Conservation (phyloP, 1,140 invertebrate species). For the Saccostrea cuccullata region DNA sequence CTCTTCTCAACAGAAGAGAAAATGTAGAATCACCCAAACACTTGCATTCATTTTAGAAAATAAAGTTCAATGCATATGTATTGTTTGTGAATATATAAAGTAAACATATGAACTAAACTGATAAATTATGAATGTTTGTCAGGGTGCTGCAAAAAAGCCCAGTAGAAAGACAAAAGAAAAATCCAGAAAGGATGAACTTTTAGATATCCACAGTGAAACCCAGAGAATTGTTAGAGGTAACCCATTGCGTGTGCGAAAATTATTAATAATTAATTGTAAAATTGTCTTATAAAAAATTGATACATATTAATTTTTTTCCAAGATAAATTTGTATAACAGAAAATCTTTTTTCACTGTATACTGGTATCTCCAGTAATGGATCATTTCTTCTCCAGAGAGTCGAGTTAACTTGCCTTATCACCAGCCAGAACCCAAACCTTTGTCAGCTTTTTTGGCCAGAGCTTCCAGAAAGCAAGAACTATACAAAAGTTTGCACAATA, state of each 20-base stretch:
- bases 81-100: no score
- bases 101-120: no score
- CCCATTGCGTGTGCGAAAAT: no score
- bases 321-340: neutral
- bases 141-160: conserved; percentile 69
- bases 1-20: no score
- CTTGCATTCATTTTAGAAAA: no score
- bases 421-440: conserved; percentile 84
- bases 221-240: conserved; percentile 72
- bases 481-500: conserved; percentile 62
- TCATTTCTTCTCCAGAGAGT: conserved; percentile 79
- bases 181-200: conserved; percentile 59
- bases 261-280: no score
- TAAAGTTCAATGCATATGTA: no score
- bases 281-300: no score
- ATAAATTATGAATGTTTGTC: no score
- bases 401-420: conserved; percentile 88
- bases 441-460: conserved; percentile 85
- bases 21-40: no score
- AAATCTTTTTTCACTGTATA: neutral
- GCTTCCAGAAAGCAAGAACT: conserved; percentile 67
- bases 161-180: conserved; percentile 44
- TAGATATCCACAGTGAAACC: conserved; percentile 70
- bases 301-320: no score
- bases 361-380: no score